Evolutionary conservation across 2,888 invertebrate species (phyloP).

Genomic region (Ophraella communa): DNA sequence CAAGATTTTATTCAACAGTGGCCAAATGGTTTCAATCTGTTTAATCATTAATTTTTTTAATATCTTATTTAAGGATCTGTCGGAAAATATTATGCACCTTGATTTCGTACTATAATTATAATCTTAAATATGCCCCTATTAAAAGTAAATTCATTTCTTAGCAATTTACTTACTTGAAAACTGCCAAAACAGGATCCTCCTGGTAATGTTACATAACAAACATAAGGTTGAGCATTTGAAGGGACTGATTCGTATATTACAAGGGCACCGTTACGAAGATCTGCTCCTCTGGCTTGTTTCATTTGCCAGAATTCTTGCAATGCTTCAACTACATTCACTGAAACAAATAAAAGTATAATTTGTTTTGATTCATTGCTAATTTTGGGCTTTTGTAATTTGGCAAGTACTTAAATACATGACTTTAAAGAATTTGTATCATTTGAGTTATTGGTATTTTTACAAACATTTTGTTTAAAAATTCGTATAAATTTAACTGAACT

Average conservation of each 20-base stretch:
- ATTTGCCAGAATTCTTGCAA: constrained; percentile 97
- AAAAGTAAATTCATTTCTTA: neutral
- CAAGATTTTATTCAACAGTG: neutral
- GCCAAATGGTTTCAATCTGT: neutral
- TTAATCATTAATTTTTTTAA: neutral
- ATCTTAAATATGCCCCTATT: too few relatives aligned
- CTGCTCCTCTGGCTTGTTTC: constrained; percentile 88
- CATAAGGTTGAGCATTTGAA: constrained; percentile 88
- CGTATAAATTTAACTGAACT: too few relatives aligned
- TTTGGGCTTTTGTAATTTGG: too few relatives aligned
- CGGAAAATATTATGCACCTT: too few relatives aligned
- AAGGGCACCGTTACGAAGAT: constrained; percentile 85
- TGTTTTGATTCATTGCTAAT: too few relatives aligned
- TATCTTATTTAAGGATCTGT: neutral
- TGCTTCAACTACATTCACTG: constrained; percentile 95
- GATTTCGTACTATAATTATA: too few relatives aligned
- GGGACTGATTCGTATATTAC: constrained; percentile 96
- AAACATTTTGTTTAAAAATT: too few relatives aligned
- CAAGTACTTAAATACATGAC: too few relatives aligned
- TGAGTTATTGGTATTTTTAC: too few relatives aligned
- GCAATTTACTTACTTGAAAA: constrained; percentile 76
- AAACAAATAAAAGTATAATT: constrained; percentile 42
- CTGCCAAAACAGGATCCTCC: constrained; percentile 96
- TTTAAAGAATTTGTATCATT: too few relatives aligned
- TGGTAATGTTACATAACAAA: constrained; percentile 93